These are phyloP conservation scores for Heliconius cydno DNA, from an alignment of 2,888 invertebrate species.

Conservation along the genomic window DNA sequence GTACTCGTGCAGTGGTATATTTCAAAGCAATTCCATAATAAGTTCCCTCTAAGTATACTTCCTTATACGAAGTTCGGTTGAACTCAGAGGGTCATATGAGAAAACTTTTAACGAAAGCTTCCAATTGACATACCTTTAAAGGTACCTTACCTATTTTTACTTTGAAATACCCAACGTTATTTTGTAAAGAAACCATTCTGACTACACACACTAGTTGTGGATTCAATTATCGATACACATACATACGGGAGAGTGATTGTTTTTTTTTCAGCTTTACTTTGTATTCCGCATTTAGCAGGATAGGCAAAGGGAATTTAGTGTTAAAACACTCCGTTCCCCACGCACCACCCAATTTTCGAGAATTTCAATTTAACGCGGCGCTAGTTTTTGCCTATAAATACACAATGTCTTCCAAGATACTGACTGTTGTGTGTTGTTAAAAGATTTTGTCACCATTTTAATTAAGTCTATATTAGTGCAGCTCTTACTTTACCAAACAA, in stretches of 20 bases:
- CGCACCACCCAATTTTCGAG: neutral
- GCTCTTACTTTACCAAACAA: neutral
- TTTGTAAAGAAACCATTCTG: neutral
- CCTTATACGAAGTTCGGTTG: slow-evolving; percentile 6
- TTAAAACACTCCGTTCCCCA: neutral
- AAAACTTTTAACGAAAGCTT: slow-evolving; percentile 23
- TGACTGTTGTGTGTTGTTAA: neutral
- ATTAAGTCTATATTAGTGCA: neutral
- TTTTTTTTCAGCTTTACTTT: neutral
- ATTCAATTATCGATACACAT: neutral
- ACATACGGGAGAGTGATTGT: neutral
- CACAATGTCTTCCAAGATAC: too few species aligned
- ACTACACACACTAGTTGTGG: neutral
- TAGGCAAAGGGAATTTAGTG: neutral
- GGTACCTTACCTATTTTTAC: neutral
- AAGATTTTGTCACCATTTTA: neutral
- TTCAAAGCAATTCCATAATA: slow-evolving; percentile 17
- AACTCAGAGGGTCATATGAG: slow-evolving; percentile 19
- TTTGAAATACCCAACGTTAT: neutral
- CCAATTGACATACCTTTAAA: slow-evolving; percentile 24
- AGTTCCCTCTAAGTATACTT: slow-evolving; percentile 14
- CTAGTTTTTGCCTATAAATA: too few species aligned
- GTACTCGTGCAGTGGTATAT: neutral
- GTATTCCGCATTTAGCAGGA: neutral
- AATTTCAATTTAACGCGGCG: neutral